phyloP scores from a whole-genome alignment of 2,888 invertebrate species.

The Aphidoletes aphidimyza region DNA sequence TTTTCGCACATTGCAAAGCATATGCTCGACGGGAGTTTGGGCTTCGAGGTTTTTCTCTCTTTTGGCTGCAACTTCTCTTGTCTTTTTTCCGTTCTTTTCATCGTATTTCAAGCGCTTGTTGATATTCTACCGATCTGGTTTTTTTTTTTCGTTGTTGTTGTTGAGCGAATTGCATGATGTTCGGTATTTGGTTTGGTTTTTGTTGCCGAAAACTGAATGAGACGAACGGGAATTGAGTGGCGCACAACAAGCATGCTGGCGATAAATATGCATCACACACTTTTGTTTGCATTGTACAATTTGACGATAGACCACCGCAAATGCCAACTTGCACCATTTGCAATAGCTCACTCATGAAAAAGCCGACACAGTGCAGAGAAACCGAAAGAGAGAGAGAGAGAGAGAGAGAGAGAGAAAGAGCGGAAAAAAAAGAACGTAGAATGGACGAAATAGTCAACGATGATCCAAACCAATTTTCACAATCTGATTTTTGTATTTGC shows the following conservation, averaged over 20 bases:
- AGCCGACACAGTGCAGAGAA: neutral
- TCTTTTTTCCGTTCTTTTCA: constrained; percentile 11
- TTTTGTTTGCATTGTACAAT: constrained; percentile 44
- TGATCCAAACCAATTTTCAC: constrained; percentile 46
- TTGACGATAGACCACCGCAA: constrained; percentile 39
- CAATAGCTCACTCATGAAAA: constrained; percentile 42
- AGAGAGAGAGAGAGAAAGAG: no score
- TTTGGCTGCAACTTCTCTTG: neutral
- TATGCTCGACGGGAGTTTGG: constrained; percentile 33
- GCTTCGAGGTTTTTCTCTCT: neutral
- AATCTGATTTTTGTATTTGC: constrained; percentile 37
- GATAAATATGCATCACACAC: constrained; percentile 27
- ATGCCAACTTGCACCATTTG: constrained; percentile 43
- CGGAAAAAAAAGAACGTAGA: neutral
- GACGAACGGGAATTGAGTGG: neutral
- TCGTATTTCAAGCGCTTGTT: constrained; percentile 21
- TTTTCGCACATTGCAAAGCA: constrained; percentile 27
- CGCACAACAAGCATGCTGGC: constrained; percentile 12
- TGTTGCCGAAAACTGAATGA: neutral
- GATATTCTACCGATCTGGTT: constrained; percentile 44
- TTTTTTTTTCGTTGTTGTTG: no score
- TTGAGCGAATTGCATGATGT: neutral
- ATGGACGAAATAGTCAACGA: neutral
- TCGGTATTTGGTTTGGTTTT: neutral
- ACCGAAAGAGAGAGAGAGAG: neutral